A percentile compares a stretch with the other conserved stretches of the same genome.
Conservation (phyloP, 2,797 vertebrate genomes). For the Sebastes dallii region DNA sequence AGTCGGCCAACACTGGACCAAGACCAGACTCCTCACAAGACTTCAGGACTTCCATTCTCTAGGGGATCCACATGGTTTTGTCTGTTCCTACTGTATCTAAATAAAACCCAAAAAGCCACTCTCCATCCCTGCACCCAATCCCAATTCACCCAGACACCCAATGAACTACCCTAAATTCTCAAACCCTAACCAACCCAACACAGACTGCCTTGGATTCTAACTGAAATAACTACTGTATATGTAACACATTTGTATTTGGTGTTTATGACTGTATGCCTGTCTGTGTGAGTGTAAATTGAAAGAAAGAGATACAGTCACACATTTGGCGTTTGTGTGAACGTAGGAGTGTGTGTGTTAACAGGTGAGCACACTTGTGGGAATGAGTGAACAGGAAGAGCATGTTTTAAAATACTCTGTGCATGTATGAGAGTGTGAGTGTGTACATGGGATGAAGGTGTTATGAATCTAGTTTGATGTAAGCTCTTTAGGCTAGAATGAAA, state of each 20-base stretch:
- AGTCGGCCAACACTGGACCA: constrained; percentile 30
- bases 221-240: constrained; percentile 33
- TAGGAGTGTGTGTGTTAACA: background rate
- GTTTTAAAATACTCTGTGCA: constrained; percentile 22
- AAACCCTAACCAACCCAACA: constrained; percentile 18
- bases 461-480: constrained; percentile 21
- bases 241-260: constrained; percentile 40
- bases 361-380: constrained; percentile 7
- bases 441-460: constrained; percentile 16
- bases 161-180: background rate
- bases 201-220: constrained; percentile 24
- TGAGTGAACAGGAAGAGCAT: background rate
- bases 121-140: background rate
- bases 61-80: constrained; percentile 12
- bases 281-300: constrained; percentile 5
- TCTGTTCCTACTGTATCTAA: constrained; percentile 10
- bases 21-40: constrained; percentile 63
- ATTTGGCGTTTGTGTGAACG: constrained; percentile 17
- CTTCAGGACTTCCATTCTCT: constrained; percentile 70
- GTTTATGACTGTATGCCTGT: constrained; percentile 14
- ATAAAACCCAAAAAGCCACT: constrained; percentile 42
- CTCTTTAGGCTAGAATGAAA: constrained; percentile 18
- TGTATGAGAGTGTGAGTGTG: background rate
- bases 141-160: background rate
- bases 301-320: background rate